A percentile compares a stretch with the other conserved stretches of the same genome.
Evolutionary conservation across 2,888 invertebrate genomes (phyloP).

Genomic region (Mellilla xanthometata): DNA sequence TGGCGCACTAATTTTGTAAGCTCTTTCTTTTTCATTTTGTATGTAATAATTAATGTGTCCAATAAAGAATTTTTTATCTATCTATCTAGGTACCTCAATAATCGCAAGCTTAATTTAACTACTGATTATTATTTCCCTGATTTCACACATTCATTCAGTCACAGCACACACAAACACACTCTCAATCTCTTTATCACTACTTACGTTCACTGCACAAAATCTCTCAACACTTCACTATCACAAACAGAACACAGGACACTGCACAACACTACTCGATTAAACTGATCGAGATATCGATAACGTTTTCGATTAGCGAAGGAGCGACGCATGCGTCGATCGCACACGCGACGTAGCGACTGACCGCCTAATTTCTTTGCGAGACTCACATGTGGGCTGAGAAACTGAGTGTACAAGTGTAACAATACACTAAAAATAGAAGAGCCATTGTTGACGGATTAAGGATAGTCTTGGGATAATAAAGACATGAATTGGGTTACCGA

Average conservation of each 20-base stretch:
- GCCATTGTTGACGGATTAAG: conserved; percentile 33
- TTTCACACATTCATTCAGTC: too few species aligned
- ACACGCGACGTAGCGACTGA: conserved; percentile 63
- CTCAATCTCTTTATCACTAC: conserved; percentile 17
- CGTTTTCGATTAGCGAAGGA: conserved; percentile 21
- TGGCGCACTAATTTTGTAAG: too few species aligned
- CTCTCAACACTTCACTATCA: conserved; percentile 18
- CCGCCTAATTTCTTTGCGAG: conserved; percentile 61
- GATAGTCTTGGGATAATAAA: conserved; percentile 9
- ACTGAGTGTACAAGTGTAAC: conserved; percentile 34
- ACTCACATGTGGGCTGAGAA: conserved; percentile 45
- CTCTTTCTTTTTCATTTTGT: too few species aligned
- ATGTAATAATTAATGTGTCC: too few species aligned
- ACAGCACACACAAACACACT: conserved; percentile 4
- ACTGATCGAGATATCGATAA: conserved; percentile 17
- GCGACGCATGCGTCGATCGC: conserved; percentile 58
- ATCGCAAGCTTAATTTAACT: conserved; percentile 3
- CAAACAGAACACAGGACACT: background rate
- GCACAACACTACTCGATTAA: too few species aligned
- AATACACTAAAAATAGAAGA: conserved; percentile 40
- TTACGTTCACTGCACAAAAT: conserved; percentile 22
- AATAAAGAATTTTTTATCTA: too few species aligned
- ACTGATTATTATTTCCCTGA: conserved; percentile 6
- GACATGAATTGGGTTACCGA: background rate
- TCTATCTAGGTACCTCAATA: too few species aligned